phyloP scores from a whole-genome alignment of 2,888 invertebrate genomes.

The Lamellibrachia satsuma region DNA sequence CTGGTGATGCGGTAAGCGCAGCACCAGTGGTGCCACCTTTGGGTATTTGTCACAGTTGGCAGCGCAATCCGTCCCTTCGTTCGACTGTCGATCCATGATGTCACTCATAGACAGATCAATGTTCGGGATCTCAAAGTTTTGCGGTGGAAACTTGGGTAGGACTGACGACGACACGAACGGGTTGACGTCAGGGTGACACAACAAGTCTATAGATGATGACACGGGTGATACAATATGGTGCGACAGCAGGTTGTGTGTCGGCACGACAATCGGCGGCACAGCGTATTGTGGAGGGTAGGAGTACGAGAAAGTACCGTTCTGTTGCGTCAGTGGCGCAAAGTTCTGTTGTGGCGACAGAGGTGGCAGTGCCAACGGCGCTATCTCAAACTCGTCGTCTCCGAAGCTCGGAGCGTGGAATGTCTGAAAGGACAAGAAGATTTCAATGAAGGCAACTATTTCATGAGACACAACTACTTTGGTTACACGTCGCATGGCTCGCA shows the following conservation, averaged over 20 bases:
- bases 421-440: neutral
- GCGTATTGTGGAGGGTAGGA: neutral
- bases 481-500: neutral
- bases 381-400: neutral
- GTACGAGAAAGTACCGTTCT: neutral
- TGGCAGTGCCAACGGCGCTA: neutral
- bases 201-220: neutral
- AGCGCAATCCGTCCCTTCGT: neutral
- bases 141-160: neutral
- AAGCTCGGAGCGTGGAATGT: conserved; percentile 4
- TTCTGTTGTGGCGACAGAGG: neutral
- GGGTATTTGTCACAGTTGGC: neutral
- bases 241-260: neutral
- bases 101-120: neutral
- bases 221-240: neutral
- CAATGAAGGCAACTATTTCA: conserved; percentile 1
- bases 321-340: neutral
- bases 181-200: neutral
- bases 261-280: neutral
- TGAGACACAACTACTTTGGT: neutral
- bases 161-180: neutral
- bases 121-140: neutral
- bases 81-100: neutral
- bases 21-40: neutral
- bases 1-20: neutral